phyloP scores from a whole-genome alignment of 2,888 invertebrate genomes.

The Ochropacha duplaris region DNA sequence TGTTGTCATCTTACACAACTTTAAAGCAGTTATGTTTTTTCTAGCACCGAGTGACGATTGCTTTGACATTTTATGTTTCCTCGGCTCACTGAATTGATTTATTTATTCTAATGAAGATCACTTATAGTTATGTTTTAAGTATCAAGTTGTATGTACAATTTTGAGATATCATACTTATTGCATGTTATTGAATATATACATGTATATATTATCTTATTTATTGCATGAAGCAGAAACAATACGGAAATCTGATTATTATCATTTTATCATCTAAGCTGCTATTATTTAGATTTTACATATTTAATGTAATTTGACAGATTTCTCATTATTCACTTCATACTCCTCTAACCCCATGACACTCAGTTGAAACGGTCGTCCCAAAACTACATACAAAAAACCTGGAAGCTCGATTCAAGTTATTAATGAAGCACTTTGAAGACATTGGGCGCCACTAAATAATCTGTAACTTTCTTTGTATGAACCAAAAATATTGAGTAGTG shows the following conservation, averaged over 20 bases:
- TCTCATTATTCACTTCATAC: neutral
- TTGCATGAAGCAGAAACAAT: neutral
- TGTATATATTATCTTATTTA: neutral
- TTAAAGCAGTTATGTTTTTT: slow-evolving; percentile 33
- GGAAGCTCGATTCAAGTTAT: too few species aligned
- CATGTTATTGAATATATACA: neutral
- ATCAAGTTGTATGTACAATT: neutral
- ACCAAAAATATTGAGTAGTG: neutral
- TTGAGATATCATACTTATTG: neutral
- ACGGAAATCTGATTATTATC: neutral
- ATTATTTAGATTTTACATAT: neutral
- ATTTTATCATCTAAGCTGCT: neutral
- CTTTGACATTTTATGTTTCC: slow-evolving; percentile 42
- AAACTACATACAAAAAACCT: too few species aligned
- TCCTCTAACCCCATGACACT: too few species aligned
- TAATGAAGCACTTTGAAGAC: too few species aligned
- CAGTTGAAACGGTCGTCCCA: too few species aligned
- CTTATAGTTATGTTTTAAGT: neutral
- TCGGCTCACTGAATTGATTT: slow-evolving; percentile 21
- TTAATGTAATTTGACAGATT: neutral
- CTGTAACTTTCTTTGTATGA: too few species aligned
- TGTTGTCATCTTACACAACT: slow-evolving; percentile 30
- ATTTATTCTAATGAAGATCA: neutral
- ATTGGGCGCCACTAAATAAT: too few species aligned
- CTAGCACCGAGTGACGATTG: slow-evolving; percentile 60